Evolutionary conservation across 2,797 vertebrate species (phyloP).

Genomic region (Dipus sagitta): DNA sequence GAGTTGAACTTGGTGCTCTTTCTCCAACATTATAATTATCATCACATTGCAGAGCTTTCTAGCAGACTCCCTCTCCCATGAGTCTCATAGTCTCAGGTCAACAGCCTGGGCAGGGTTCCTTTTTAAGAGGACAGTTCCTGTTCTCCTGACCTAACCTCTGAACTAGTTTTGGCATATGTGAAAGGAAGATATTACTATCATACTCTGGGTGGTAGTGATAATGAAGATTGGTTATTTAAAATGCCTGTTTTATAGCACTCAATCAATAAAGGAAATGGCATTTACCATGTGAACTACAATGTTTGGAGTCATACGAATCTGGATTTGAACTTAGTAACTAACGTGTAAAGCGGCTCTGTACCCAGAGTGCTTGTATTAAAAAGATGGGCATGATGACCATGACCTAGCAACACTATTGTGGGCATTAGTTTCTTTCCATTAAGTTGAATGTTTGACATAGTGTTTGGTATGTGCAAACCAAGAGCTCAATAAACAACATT

Average conservation of each 20-base stretch:
- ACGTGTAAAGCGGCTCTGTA: background rate
- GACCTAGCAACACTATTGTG: background rate
- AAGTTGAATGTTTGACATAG: background rate
- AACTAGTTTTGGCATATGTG: background rate
- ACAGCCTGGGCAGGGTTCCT: background rate
- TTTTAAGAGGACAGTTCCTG: constrained; percentile 22
- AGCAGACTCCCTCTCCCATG: background rate
- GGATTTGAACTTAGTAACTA: constrained; percentile 42
- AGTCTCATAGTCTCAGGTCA: background rate
- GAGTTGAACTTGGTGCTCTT: background rate
- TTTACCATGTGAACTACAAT: constrained; percentile 22
- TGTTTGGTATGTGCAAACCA: constrained; percentile 10
- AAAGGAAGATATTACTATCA: background rate
- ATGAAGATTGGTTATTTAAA: background rate
- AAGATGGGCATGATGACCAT: background rate
- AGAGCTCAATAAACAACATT: background rate
- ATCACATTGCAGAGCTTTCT: background rate
- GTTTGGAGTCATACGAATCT: background rate
- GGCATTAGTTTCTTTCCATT: background rate
- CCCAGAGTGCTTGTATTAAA: constrained; percentile 2
- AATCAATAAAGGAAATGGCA: background rate
- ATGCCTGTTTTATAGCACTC: background rate
- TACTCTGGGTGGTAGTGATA: background rate
- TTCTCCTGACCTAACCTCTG: background rate
- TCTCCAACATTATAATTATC: background rate